Base-by-base conservation (phyloP, 64 coral and sea anemone species). In the Hydrozoanthus tunicans region DNA sequence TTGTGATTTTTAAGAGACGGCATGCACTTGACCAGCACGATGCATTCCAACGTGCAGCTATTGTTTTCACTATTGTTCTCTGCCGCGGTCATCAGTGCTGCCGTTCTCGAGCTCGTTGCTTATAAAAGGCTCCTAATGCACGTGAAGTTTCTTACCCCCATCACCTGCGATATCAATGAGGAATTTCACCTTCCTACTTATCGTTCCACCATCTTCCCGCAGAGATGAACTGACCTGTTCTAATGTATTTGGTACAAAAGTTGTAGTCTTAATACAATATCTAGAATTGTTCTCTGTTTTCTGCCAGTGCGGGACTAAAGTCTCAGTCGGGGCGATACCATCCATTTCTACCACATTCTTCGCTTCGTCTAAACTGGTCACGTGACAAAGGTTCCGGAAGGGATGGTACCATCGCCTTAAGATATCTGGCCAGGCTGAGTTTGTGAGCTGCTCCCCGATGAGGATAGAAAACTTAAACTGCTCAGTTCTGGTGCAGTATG, bases 161-260 rank as follows among this genome's bases (percentile, higher is more conserved):
- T 83, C 81, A 64, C 81, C 81, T 9, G 62, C 55, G 67, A 83
- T 24, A 32, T 54, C 81, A 66, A 83, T 83, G 11, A 83, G 62
- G 67, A 83, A 68, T 52, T 83, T 83, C 15, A 83, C 63, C 55
- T 83, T 64, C 62, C 32, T 27, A 14, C 6, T 4, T 53, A 53
- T 64, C 64, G 64, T 13, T 66, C 12, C 13, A 83, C 52, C 63
- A n/a, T 51, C 52, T 15, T 83, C 79, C 17, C 61, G 81, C 15
- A 52, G 9, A 53, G 81, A 83, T 12, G 55, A 66, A 54, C 63
- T 67, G 81, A 83, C 62, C 63, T 83, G 81, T 7, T 83, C 62
- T 54, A 53, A 66, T 53, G 81, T 83, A 68, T 83, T 66, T 83
- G 81, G 81, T 65, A 68, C 81, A 83, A 83, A 83, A 6, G 9